A percentile compares a stretch with the other conserved stretches of the same genome.
Evolutionary conservation across 2,888 invertebrate species (phyloP).

Genomic region (Apotomis betuletana): DNA sequence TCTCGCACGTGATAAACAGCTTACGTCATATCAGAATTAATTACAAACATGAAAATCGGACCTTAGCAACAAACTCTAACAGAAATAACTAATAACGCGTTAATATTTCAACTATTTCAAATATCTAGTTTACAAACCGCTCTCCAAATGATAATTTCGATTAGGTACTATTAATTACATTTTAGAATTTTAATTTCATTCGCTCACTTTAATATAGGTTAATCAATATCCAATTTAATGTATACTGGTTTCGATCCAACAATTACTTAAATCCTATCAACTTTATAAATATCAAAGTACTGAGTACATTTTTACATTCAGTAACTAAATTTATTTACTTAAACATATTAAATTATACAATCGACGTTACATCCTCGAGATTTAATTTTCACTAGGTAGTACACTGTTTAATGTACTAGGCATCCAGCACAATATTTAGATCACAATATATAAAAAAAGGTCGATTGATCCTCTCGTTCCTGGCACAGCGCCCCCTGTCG

Average conservation of each 20-base stretch:
- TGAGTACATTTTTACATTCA: conserved; percentile 28
- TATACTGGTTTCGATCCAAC: conserved; percentile 7
- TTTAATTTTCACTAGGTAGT: too few relatives aligned
- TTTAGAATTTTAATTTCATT: conserved; percentile 22
- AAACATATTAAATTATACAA: conserved; percentile 22
- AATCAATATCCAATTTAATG: conserved; percentile 6
- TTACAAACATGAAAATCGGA: too few relatives aligned
- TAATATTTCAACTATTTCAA: neutral
- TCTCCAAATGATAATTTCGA: neutral
- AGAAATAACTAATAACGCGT: neutral
- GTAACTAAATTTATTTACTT: conserved; percentile 20
- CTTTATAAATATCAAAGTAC: conserved; percentile 24
- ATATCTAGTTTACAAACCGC: neutral
- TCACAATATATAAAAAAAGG: too few relatives aligned
- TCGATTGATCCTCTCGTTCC: too few relatives aligned
- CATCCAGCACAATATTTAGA: too few relatives aligned
- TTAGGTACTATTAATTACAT: conserved; percentile 16
- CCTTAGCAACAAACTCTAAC: too few relatives aligned
- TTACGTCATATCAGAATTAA: too few relatives aligned
- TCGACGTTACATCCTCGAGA: too few relatives aligned
- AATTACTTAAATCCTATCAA: conserved; percentile 16
- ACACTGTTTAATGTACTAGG: too few relatives aligned
- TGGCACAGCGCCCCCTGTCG: too few relatives aligned
- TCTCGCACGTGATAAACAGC: too few relatives aligned
- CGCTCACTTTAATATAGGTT: neutral